A percentile compares a stretch with the other conserved stretches of the same genome.
Conservation (phyloP, 1,140 invertebrate genomes). For the Zaprionus capensis region DNA sequence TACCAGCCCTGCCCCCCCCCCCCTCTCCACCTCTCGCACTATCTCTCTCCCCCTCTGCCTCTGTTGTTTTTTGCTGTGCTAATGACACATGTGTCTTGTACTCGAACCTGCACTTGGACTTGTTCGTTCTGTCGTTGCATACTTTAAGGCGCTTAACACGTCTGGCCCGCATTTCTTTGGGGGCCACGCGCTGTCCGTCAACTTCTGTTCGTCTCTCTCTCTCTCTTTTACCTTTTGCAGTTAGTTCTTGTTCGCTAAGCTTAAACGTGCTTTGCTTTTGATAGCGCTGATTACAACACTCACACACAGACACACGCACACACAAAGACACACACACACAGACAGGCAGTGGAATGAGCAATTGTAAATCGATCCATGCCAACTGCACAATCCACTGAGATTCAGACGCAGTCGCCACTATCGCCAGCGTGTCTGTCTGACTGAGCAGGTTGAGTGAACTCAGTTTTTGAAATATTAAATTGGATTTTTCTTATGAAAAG, state of each 20-base stretch:
- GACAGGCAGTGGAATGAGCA: not conserved
- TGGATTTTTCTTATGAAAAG: not conserved
- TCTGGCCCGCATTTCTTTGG: slow-evolving; percentile 46
- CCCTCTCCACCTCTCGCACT: too few species aligned
- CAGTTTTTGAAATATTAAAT: not conserved
- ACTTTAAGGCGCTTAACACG: slow-evolving; percentile 65
- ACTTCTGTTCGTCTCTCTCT: not conserved
- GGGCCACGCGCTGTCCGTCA: slow-evolving; percentile 21
- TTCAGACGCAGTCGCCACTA: slow-evolving; percentile 1
- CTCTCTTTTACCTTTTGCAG: slow-evolving; percentile 1
- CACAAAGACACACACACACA: not conserved
- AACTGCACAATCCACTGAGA: slow-evolving; percentile 14
- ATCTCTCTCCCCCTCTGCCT: not conserved
- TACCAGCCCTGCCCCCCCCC: not conserved
- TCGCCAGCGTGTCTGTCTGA: too few species aligned
- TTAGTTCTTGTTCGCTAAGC: slow-evolving; percentile 37
- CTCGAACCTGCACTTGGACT: slow-evolving; percentile 4
- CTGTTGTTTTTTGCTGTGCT: slow-evolving; percentile 30
- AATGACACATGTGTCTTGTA: slow-evolving; percentile 48
- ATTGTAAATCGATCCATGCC: slow-evolving; percentile 36
- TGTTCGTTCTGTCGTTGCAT: slow-evolving; percentile 38
- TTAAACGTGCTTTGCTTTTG: slow-evolving; percentile 61
- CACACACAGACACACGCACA: slow-evolving; percentile 12
- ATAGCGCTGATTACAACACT: slow-evolving; percentile 56
- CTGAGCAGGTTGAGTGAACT: slow-evolving; percentile 7